Evolutionary conservation across 2,888 invertebrate genomes (phyloP), one percentile per base, ranked within the genome.

Genomic region (Caenorhabditis doughertyi): DNA sequence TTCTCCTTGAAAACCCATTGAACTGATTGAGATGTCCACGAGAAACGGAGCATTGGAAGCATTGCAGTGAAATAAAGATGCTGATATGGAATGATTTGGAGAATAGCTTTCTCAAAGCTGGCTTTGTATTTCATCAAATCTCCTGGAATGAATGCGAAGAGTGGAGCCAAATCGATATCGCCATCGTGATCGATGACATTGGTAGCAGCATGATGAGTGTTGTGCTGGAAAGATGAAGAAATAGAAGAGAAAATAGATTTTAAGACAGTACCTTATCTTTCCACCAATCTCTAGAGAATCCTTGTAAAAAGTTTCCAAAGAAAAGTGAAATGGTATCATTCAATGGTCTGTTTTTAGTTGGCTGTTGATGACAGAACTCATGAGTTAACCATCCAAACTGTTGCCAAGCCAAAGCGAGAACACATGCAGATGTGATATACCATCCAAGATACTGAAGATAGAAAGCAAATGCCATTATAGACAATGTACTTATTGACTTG

Each of bases 281-380:
- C 91, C 91, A 91, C 91, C 91, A 91, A 84, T 90, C 91, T 29
- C 89, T 82, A 2, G 89, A 89, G 74, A 89, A 90, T 60, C 91
- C 90, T 82, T 91, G 91, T 1, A 83, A 58, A 49, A 91, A 74
- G 74, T 91, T 91, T 53, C 90, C 91, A 16, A 91, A 84, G 53
- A 91, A 71, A 21, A 91, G 51, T 8, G 88, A 80, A 11, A 88
- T 64, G 0, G 35, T 53, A 72, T 91, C 89, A 76, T 91, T 91
- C 44, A 84, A 18, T 42, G 72, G 74, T 11, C 86, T 56, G 55
- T 86, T 85, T 56, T 86, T 89, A 32, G 87, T 85, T 8, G 91
- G 90, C 70, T 90, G 90, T 55, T 91, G 91, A 64, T 91, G 91
- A 67, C 89, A 89, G 80, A 87, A 91, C 55, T 89, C 89, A 65